Base-by-base conservation (phyloP, 2,797 vertebrate genomes). In the Brachyalestes nurse region DNA sequence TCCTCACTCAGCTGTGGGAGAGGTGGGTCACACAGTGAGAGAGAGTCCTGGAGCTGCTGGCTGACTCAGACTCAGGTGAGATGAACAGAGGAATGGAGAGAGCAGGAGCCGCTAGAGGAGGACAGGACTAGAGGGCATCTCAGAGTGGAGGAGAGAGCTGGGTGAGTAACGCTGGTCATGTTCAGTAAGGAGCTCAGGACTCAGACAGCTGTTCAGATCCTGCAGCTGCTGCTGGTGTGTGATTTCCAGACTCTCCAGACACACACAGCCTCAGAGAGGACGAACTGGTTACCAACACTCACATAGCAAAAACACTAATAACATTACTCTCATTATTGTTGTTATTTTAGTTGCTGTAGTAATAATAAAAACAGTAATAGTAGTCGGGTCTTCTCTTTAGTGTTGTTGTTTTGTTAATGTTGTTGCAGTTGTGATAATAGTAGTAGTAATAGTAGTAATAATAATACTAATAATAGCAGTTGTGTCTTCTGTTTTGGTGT, bases 81-180 rank as follows among this genome's bases (percentile, higher is more conserved):
- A 38, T 60, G 65, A 16, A 34, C 28, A n/a, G 47, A 42, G 28
- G 6, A 19, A 69, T 80, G 79, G 65, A 69, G 79, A 21, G 51
- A 67, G 47, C 62, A n/a, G 62, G 62, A 65, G 34, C 14, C 62
- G 6, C 6, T 34, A 64, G 61, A 16, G 61, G 61, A 38, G 60
- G 12, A 64, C 34, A 65, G 28, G 62, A 75, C 16, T 60, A 67
- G 61, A 1, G 14, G 25, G 4, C 17, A 28, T 62, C 61, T 34
- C 12, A 62, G 61, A 23, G 8, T 53, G 51, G n/a, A 45, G 69
- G 69, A 65, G 57, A 64, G 67, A 64, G 77, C 77, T 79, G 70
- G 28, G 62, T 65, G 62, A 65, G 62, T 65, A 61, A 25, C 12
- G 58, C 51, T 17, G 9, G 28, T 28, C 28, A 28, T 28, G 28